Conservation (phyloP, 2,797 vertebrate species). For the Tarsius wallacei region DNA sequence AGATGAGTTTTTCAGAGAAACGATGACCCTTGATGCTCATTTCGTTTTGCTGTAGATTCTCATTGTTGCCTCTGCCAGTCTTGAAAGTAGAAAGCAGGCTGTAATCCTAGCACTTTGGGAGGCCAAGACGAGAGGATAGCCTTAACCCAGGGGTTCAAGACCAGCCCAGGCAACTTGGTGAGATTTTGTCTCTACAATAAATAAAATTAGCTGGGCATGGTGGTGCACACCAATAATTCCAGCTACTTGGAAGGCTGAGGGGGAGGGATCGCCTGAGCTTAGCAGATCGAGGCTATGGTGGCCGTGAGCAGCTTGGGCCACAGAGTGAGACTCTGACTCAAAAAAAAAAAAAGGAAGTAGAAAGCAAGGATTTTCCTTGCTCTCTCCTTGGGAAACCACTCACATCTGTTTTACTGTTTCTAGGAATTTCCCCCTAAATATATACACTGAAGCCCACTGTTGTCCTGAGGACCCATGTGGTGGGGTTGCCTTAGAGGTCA, state of each 20-base stretch:
- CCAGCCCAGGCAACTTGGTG: too few species aligned
- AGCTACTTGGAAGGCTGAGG: too few species aligned
- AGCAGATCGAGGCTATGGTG: too few species aligned
- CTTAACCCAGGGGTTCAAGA: too few species aligned
- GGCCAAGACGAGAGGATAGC: too few species aligned
- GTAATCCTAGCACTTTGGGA: too few species aligned
- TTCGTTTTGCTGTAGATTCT: slow-evolving; percentile 57
- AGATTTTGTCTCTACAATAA: too few species aligned
- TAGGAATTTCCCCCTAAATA: not conserved
- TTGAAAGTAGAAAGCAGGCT: slow-evolving; percentile 36
- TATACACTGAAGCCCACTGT: not conserved
- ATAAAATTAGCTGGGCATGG: too few species aligned
- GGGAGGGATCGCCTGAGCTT: too few species aligned
- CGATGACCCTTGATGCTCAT: not conserved
- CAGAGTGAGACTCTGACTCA: too few species aligned
- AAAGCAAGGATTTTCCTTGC: slow-evolving; percentile 6
- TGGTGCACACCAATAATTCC: too few species aligned
- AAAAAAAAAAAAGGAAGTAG: not conserved
- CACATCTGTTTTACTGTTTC: slow-evolving; percentile 1
- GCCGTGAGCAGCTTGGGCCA: too few species aligned
- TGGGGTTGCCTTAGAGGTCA: slow-evolving; percentile 28
- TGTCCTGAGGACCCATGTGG: not conserved
- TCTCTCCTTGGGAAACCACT: not conserved
- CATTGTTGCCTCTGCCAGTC: not conserved
- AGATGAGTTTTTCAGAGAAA: slow-evolving; percentile 42